Base-by-base conservation (phyloP, 2,888 invertebrate genomes). In the Hermodice carunculata region DNA sequence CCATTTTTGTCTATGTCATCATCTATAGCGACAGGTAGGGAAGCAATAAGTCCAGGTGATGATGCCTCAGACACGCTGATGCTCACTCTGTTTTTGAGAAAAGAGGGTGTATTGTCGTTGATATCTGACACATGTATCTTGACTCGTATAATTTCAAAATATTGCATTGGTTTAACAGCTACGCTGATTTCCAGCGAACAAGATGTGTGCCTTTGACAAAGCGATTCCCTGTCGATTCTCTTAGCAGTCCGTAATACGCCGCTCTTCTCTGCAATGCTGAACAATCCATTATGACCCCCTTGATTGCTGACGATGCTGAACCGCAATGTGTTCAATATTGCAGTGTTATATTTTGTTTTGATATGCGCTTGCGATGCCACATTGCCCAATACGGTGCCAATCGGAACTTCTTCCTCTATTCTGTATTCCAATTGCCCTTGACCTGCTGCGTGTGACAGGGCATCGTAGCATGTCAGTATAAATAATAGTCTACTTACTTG, bases 21-120 rank as follows among this genome's bases (percentile, higher is more conserved):
- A 37, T 60, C 60, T n/a, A 40, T 43, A n/a, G 60, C 60, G 26
- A 42, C 3, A 6, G 60, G 60, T 40, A 60, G 51, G n/a, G 32
- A 42, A n/a, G 34, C 26, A 8, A 22, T 19, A 22, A 43, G 28
- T 29, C 60, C 60, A 3, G 29, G 40, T 17, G 40, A 14, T 2
- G 44, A 42, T 6, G 34, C 3, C 29, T 60, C 60, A 3, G 60
- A 51, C 40, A 60, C 42, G 11, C 28, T 24, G n/a, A 60, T 22
- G 24, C 40, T 31, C 49, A 32, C 26, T 22, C 11, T 48, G n/a
- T 24, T 24, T 19, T 11, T 19, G 17, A 52, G 42, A 37, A 60
- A 60, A 5, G 11, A 3, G 1, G 60, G 60, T 3, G 51, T 42
- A 49, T 60, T 51, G 43, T 60, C 60, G 29, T 60, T 60, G 51